Evolutionary conservation across 2,888 invertebrate genomes (phyloP).

Genomic region (Apamea epomidion): DNA sequence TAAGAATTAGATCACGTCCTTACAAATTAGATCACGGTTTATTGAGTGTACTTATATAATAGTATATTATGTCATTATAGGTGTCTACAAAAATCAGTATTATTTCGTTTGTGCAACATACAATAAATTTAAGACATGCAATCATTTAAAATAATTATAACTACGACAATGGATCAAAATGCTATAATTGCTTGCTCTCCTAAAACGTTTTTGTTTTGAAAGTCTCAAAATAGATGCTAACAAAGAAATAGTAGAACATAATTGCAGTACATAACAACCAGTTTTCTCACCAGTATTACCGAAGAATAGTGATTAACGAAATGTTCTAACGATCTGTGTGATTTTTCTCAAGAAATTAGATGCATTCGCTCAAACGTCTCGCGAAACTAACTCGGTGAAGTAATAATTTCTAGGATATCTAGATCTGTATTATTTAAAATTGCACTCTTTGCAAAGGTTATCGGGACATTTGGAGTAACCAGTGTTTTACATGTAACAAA

Average conservation of each 20-base stretch:
- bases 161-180: background rate
- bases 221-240: background rate
- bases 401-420: conserved; percentile 22
- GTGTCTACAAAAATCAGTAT: background rate
- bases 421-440: conserved; percentile 1
- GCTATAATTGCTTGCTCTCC: background rate
- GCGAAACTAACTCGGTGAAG: conserved; percentile 35
- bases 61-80: background rate
- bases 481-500: too few species aligned
- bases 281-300: conserved; percentile 56
- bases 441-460: background rate
- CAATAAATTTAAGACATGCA: background rate
- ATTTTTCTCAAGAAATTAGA: conserved; percentile 58
- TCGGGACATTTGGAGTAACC: background rate
- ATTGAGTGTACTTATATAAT: background rate
- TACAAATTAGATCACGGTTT: conserved; percentile 40
- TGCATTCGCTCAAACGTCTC: conserved; percentile 32
- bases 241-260: conserved; percentile 19
- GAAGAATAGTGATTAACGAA: conserved; percentile 53
- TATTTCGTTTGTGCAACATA: background rate
- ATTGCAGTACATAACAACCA: conserved; percentile 18
- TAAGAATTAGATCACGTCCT: conserved; percentile 76
- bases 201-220: background rate
- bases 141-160: background rate
- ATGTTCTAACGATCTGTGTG: conserved; percentile 57